Evolutionary conservation across 2,113 vertebrate species (phyloP).

Genomic region (Perca schrenkii): DNA sequence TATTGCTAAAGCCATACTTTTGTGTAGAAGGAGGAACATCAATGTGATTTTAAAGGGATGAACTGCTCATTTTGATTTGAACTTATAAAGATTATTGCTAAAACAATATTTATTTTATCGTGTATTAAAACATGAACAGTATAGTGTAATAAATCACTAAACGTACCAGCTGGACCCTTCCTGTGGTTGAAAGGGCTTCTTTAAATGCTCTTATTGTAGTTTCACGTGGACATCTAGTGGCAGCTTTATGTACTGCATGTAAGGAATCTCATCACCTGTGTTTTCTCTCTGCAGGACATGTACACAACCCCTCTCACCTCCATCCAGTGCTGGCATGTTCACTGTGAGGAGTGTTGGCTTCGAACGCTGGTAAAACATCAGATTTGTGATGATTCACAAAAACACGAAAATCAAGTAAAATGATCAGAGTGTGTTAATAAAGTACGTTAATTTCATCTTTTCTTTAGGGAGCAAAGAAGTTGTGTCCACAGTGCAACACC

Average conservation of each 20-base stretch:
- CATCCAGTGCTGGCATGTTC: conserved; percentile 90
- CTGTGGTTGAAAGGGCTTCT: background rate
- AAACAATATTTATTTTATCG: background rate
- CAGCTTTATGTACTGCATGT: conserved; percentile 38
- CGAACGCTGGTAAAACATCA: conserved; percentile 83
- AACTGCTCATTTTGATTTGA: background rate
- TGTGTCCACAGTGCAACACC: conserved; percentile 89
- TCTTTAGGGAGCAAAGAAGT: conserved; percentile 86
- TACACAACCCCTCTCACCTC: conserved; percentile 87
- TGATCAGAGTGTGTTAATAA: background rate
- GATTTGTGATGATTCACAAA: background rate
- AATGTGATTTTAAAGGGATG: background rate
- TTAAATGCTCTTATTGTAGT: background rate
- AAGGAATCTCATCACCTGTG: background rate
- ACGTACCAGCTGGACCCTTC: background rate
- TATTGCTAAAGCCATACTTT: background rate
- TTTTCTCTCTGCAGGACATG: conserved; percentile 78
- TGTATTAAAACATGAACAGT: background rate
- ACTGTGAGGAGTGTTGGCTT: conserved; percentile 89
- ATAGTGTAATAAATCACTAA: background rate
- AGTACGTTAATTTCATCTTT: background rate
- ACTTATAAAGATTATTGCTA: background rate
- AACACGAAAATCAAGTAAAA: background rate
- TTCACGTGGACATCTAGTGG: conserved; percentile 75
- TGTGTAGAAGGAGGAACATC: background rate